phyloP scores from a whole-genome alignment of 1,140 invertebrate genomes.

The Atta colombica region DNA sequence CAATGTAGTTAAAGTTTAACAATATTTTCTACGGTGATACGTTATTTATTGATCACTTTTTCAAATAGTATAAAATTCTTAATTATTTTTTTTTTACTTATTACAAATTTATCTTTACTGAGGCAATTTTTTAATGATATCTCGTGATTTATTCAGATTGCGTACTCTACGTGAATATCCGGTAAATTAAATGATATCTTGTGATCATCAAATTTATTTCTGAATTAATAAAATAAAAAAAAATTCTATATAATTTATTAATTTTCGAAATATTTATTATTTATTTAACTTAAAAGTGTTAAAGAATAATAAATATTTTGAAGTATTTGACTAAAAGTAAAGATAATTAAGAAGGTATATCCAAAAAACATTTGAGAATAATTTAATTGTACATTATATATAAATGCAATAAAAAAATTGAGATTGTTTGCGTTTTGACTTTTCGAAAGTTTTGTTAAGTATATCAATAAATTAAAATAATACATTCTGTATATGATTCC shows the following conservation, averaged over 20 bases:
- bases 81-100: neutral
- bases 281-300: neutral
- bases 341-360: neutral
- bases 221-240: neutral
- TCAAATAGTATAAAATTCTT: neutral
- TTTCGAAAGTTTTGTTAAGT: neutral
- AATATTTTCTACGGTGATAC: neutral
- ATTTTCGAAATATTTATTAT: neutral
- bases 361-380: neutral
- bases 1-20: conserved; percentile 3
- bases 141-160: neutral
- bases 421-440: neutral
- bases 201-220: neutral
- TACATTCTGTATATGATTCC: neutral
- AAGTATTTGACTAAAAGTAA: neutral
- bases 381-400: conserved; percentile 5
- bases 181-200: neutral
- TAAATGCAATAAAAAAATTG: neutral
- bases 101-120: neutral
- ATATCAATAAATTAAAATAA: neutral
- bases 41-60: conserved; percentile 10
- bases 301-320: too few relatives aligned
- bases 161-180: neutral
- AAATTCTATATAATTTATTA: neutral
- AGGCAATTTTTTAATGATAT: neutral